A percentile compares a stretch with the other conserved stretches of the same genome.
Conservation (phyloP, 2,113 vertebrate species). For the Sander lucioperca region DNA sequence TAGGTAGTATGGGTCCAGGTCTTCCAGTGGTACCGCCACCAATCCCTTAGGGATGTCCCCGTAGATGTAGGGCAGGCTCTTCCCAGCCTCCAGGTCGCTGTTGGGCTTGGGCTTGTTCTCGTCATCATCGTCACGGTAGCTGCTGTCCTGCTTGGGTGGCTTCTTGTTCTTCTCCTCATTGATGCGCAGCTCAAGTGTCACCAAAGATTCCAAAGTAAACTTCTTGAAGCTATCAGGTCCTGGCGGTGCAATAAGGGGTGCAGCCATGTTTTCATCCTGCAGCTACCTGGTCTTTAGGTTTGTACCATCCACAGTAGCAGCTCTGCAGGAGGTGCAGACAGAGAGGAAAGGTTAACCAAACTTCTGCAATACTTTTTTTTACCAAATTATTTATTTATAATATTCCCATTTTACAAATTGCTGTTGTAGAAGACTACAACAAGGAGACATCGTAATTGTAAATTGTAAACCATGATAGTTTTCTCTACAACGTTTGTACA, state of each 20-base stretch:
- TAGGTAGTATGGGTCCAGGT: constrained; percentile 98
- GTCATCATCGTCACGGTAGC: constrained; percentile 96
- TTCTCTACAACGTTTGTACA: not conserved
- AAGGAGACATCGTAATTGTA: not conserved
- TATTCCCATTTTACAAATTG: constrained; percentile 4
- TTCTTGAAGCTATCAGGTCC: constrained; percentile 97
- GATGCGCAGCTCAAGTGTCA: constrained; percentile 94
- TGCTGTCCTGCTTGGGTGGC: constrained; percentile 95
- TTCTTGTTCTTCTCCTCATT: constrained; percentile 94
- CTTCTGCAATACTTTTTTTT: not conserved
- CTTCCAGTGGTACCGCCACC: constrained; percentile 95
- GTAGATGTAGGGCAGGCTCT: constrained; percentile 97
- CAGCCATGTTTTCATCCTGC: constrained; percentile 99
- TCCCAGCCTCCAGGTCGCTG: constrained; percentile 97
- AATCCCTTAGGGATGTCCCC: constrained; percentile 92
- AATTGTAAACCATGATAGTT: not conserved
- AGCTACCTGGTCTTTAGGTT: constrained; percentile 91
- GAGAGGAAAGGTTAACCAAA: constrained; percentile 11
- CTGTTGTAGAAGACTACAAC: not conserved
- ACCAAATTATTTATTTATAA: constrained; percentile 14
- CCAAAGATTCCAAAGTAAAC: constrained; percentile 95
- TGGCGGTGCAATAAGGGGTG: constrained; percentile 96
- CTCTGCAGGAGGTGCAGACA: constrained; percentile 77
- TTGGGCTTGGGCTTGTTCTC: constrained; percentile 96
- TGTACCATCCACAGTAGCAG: constrained; percentile 88